phyloP scores from a whole-genome alignment of 2,797 vertebrate genomes.

The Echeneis naucrates region DNA sequence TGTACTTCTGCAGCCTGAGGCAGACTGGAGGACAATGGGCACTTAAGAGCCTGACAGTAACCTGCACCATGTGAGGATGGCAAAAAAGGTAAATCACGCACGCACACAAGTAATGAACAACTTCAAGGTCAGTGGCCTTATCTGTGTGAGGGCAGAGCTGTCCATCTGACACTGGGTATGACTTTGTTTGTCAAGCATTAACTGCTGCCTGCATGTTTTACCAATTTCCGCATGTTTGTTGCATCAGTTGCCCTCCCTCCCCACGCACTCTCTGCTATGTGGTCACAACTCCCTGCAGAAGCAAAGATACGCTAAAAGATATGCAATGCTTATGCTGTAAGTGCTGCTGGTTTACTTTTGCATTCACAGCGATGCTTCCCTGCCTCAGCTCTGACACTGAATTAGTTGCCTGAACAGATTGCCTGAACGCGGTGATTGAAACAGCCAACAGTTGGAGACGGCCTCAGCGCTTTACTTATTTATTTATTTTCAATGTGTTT shows the following conservation, averaged over 20 bases:
- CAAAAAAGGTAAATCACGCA: constrained; percentile 35
- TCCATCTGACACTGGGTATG: constrained; percentile 41
- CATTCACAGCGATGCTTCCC: constrained; percentile 36
- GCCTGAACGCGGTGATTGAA: constrained; percentile 32
- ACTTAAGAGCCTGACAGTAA: constrained; percentile 64
- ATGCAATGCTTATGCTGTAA: constrained; percentile 10
- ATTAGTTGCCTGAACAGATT: constrained; percentile 47
- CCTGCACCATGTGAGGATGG: constrained; percentile 51
- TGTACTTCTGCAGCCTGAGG: constrained; percentile 58
- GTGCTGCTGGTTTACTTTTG: constrained; percentile 32
- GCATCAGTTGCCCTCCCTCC: constrained; percentile 18
- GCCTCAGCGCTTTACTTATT: constrained; percentile 11
- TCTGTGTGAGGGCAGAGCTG: constrained; percentile 50
- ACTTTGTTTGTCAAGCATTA: constrained; percentile 59
- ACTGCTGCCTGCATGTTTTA: constrained; percentile 41
- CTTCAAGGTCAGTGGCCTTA: constrained; percentile 70
- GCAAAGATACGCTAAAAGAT: constrained; percentile 42
- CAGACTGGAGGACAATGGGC: constrained; percentile 67
- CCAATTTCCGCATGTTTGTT: constrained; percentile 54
- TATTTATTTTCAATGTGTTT: background rate
- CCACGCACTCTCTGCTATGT: constrained; percentile 5
- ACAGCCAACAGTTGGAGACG: constrained; percentile 32
- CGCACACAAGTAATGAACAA: constrained; percentile 39
- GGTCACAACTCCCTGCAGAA: constrained; percentile 15
- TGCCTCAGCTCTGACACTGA: constrained; percentile 9